Evolutionary conservation across 2,888 invertebrate species (phyloP), one percentile per base, ranked within the genome.

Genomic region (Chirona hameri): DNA sequence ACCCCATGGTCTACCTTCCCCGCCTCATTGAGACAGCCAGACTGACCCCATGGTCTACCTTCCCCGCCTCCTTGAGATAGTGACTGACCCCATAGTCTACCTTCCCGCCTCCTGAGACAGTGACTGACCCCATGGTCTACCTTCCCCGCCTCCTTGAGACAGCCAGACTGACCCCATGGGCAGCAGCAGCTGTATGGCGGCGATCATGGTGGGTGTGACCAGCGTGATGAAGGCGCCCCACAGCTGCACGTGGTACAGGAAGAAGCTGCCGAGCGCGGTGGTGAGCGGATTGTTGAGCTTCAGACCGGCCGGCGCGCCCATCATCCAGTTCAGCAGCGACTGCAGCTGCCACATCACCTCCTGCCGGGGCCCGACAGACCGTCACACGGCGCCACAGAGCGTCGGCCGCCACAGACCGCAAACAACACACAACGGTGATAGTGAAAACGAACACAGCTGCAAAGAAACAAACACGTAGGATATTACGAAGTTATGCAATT

Each of bases 251-350:
- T 91, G 91, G 85, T 90, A 90, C 4, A 88, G 86, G 86, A 90
- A 91, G 86, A 91, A 91, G 76, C 88, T 87, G 10, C 90, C 89
- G 27, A 91, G 86, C 31, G 90, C 88, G 69, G 87, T 87, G 83
- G 89, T 89, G 12, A 90, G 87, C 24, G 89, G 90, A 79, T 87
- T 87, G 86, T 91, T 91, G 12, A 91, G 87, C 85, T 91, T 91
- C 29, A 91, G 87, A 3, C 91, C 91, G 79, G 89, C 90, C 29
- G 91, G 91, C 65, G 88, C 88, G 15, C 89, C 89, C 88, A 89
- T 89, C 84, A 90, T 84, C 89, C 89, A 89, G 60, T 88, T 84
- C 48, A 90, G 84, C 69, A 90, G 83, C 39, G 79, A 48, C 76
- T 83, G 83, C 21, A 85, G 84, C 79, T 81, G 81, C 24, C n/a